A percentile compares a stretch with the other conserved stretches of the same genome.
Conservation (phyloP, 2,797 vertebrate genomes). For the Platyrinchus mystaceus region DNA sequence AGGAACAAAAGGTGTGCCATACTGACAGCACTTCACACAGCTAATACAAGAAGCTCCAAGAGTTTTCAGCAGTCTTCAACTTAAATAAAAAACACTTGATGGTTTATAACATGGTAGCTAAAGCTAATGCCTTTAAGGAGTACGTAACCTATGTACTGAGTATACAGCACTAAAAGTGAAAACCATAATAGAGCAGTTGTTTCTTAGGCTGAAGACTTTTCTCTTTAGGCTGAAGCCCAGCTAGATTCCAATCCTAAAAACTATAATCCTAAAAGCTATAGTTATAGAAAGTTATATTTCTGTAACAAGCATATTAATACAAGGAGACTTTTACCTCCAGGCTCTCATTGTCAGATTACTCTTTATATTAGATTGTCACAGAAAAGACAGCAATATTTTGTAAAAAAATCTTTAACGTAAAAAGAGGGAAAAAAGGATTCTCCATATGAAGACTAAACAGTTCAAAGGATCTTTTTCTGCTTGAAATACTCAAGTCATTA, state of each 20-base stretch:
- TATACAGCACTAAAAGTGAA: neutral
- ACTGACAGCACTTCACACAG: neutral
- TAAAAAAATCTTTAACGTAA: neutral
- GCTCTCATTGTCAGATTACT: neutral
- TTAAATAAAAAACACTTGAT: neutral
- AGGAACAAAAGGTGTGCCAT: neutral
- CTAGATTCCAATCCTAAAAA: neutral
- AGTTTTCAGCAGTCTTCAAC: neutral
- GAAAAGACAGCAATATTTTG: neutral
- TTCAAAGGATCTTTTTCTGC: neutral
- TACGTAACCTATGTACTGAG: neutral
- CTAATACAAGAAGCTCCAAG: neutral
- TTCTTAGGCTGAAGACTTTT: neutral
- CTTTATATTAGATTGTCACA: neutral
- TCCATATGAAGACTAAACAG: neutral
- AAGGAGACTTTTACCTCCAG: neutral
- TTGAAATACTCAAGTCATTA: neutral
- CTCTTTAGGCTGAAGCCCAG: neutral
- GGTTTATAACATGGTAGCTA: neutral
- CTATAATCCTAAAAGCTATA: neutral
- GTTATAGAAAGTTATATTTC: neutral
- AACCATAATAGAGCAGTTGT: neutral
- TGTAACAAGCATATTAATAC: neutral
- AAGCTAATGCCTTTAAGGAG: neutral
- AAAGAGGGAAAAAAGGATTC: neutral